These are phyloP conservation scores for Oryzias melastigma DNA, from an alignment of 2,113 vertebrate genomes.

Conservation along the genomic window DNA sequence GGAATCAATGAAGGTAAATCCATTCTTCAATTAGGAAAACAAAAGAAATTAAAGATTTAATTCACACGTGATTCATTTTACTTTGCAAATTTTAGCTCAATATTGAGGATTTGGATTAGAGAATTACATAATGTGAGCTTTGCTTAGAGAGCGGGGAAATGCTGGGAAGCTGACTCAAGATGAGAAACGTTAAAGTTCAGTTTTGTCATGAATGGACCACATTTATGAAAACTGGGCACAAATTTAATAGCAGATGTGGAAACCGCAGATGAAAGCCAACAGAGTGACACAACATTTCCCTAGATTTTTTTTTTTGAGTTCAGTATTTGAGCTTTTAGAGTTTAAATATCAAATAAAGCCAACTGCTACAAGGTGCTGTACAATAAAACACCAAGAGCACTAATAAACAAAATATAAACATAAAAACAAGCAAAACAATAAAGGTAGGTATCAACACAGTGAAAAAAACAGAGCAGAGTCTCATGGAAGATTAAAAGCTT, in stretches of 20 bases:
- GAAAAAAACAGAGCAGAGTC: no score
- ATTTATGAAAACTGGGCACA: slow-evolving; percentile 38
- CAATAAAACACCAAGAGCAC: no score
- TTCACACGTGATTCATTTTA: not conserved
- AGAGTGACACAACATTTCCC: slow-evolving; percentile 18
- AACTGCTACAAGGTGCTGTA: no score
- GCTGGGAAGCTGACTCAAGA: no score
- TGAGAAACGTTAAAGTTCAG: slow-evolving; percentile 42
- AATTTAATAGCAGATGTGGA: slow-evolving; percentile 24
- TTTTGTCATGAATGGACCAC: slow-evolving; percentile 24
- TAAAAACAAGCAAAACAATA: no score
- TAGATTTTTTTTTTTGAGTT: not conserved
- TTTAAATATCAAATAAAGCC: not conserved
- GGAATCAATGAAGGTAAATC: slow-evolving; percentile 46
- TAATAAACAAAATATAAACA: no score
- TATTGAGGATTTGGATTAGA: not conserved
- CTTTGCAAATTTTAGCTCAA: not conserved
- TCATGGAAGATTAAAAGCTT: no score
- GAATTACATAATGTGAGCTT: not conserved
- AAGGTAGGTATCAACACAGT: no score
- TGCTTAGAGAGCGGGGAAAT: no score
- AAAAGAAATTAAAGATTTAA: not conserved
- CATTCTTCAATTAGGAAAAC: not conserved
- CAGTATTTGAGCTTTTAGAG: not conserved
- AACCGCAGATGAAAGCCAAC: slow-evolving; percentile 22